These are phyloP conservation scores for Cheirogaleus major DNA, from an alignment of 2,797 vertebrate genomes.

Conservation along the genomic window DNA sequence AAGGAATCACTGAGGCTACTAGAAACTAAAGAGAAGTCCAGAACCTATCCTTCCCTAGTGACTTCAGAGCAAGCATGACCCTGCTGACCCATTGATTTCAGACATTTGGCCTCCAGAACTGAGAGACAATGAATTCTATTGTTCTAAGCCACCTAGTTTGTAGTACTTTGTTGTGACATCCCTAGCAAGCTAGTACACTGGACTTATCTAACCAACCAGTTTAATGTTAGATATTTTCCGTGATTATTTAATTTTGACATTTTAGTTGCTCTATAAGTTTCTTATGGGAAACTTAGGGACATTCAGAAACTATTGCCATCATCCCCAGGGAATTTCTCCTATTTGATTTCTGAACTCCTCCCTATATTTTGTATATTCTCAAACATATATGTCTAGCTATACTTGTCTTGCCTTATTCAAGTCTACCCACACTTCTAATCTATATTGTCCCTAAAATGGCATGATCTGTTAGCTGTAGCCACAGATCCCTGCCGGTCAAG, in stretches of 20 bases:
- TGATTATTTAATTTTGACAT: not conserved
- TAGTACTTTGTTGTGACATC: not conserved
- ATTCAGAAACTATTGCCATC: not conserved
- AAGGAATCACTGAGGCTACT: not conserved
- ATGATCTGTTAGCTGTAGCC: not conserved
- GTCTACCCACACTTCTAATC: not conserved
- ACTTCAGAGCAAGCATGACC: not conserved
- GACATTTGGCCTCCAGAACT: not conserved
- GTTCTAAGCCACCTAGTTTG: not conserved
- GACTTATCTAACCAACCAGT: not conserved
- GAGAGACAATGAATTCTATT: not conserved
- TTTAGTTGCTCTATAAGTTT: not conserved
- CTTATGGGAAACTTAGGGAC: not conserved
- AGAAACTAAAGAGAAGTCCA: not conserved
- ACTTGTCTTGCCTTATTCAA: not conserved
- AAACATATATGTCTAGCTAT: too few relatives aligned
- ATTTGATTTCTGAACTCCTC: not conserved
- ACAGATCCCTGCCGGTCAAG: not conserved
- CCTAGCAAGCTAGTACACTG: not conserved
- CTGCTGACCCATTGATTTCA: not conserved
- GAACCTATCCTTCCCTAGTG: not conserved
- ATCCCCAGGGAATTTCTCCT: not conserved
- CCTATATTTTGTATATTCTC: not conserved
- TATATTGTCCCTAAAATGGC: not conserved
- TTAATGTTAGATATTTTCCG: not conserved